Evolutionary conservation across 2,113 vertebrate genomes (phyloP), one percentile per base, ranked within the genome.

Genomic region (Brachyhypopomus occidentalis): DNA sequence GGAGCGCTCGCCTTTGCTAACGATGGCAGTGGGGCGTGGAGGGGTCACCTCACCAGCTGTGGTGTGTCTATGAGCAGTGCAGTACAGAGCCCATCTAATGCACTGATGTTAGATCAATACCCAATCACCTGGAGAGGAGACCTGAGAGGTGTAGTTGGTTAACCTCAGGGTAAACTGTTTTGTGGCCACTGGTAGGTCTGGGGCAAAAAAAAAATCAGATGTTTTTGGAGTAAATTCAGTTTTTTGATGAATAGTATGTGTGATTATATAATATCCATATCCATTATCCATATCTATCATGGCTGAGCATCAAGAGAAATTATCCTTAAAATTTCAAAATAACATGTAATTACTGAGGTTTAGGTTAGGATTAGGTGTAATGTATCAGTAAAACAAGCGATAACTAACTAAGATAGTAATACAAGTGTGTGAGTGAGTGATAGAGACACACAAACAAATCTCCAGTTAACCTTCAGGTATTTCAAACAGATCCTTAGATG

Each of bases 41-140:
- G 6, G 38, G 69, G 69, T 55, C 59, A 34, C 34, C 72, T 56
- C 64, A 60, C 14, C 3, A 76, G 34, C n/a, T 71, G 56, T 22
- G 72, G 58, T 75, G 64, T 60, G 79, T 72, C 84, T 73, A 84
- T 79, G 74, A 62, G 74, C 59, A 69, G 30, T 17, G 62, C 81
- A 81, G 71, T n/a, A 36, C 25, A 1, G 23, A 45, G 76, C 86
- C 86, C 73, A 82, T 89, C 73, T 71, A 74, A 78, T 48, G 82
- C 84, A 16, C 77, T 38, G 86, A 89, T 81, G 41, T 81, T 79
- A 80, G 90, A 90, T 91, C 90, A 86, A 91, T 92, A 89, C 73
- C 85, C 89, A 90, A 90, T 92, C 90, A 90, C 84, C 55, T 19
- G 48, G 74, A 79, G 64, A 79, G 81, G 76, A 81, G 79, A 56